These are phyloP conservation scores for Umimayanthus chanpuru DNA, from an alignment of 92 coral and sea anemone species.

Conservation along the genomic window DNA sequence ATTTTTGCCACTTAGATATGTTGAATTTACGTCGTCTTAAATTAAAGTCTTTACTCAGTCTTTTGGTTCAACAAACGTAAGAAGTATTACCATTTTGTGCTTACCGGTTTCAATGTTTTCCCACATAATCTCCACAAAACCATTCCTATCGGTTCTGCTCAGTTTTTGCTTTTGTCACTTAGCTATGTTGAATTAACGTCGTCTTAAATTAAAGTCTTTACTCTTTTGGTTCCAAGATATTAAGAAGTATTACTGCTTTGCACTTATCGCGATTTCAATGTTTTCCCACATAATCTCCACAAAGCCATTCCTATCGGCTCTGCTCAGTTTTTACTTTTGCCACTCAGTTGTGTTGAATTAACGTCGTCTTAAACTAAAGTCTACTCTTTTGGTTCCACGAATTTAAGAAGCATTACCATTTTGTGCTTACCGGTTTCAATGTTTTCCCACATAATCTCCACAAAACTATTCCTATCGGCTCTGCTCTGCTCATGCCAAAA, in stretches of 20 bases:
- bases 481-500: constrained; percentile 97
- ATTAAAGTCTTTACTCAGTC: not conserved
- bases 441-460: constrained; percentile 95
- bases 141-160: constrained; percentile 83
- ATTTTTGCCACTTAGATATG: no score
- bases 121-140: constrained; percentile 88
- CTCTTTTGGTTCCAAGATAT: no score
- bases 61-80: no score
- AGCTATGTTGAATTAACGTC: no score
- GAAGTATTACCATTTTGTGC: not conserved
- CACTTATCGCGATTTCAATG: constrained; percentile 69
- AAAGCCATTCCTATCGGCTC: constrained; percentile 83
- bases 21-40: no score
- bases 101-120: constrained; percentile 83
- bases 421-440: constrained; percentile 66
- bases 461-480: constrained; percentile 80
- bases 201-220: no score
- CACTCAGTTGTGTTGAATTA: no score
- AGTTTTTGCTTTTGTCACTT: not conserved
- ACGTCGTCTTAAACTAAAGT: no score
- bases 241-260: not conserved
- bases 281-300: constrained; percentile 96
- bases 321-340: constrained; percentile 1
- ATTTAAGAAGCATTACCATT: not conserved
- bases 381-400: not conserved